Evolutionary conservation across 2,113 vertebrate species (phyloP).

Genomic region (Sylvietta virens): DNA sequence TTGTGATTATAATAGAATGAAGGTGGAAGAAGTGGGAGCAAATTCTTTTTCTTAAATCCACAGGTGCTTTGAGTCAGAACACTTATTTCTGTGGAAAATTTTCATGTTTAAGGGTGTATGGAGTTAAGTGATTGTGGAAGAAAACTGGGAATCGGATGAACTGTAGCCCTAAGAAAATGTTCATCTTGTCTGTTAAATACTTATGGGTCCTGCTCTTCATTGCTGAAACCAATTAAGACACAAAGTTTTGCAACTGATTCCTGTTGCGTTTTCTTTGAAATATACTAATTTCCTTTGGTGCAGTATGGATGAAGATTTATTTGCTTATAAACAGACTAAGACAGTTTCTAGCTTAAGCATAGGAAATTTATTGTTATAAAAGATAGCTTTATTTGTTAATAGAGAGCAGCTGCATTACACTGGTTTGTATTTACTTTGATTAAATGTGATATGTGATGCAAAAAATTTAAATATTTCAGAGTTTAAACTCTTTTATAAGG

Average conservation of each 20-base stretch:
- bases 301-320: not conserved
- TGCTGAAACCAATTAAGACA: not conserved
- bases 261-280: not conserved
- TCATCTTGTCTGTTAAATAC: not conserved
- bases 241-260: not conserved
- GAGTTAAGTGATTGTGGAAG: not conserved
- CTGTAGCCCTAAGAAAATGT: not conserved
- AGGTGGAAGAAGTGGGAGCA: not conserved
- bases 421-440: slow-evolving; percentile 11
- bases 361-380: not conserved
- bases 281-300: not conserved
- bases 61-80: not conserved
- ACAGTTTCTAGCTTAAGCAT: not conserved
- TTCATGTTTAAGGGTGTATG: not conserved
- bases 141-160: not conserved
- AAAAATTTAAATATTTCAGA: not conserved
- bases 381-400: not conserved
- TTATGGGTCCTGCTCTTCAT: not conserved
- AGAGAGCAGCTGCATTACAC: not conserved
- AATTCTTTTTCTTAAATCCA: not conserved
- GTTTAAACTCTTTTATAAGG: not conserved
- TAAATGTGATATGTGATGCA: not conserved
- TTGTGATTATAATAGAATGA: not conserved
- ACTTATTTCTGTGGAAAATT: not conserved
- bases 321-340: not conserved